Conservation (phyloP, 1,140 invertebrate species). For the Doryteuthis pealeii region DNA sequence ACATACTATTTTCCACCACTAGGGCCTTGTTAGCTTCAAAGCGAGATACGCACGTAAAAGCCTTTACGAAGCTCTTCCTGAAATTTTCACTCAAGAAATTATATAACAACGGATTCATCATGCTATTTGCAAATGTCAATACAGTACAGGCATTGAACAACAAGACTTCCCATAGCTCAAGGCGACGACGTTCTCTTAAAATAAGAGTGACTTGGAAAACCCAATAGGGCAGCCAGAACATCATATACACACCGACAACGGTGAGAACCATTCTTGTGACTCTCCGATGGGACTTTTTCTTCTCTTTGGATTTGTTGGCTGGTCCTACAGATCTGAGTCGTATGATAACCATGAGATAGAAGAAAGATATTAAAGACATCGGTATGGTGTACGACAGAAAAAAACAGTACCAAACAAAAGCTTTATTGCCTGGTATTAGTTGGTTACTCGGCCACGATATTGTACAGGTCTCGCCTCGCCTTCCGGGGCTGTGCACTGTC, state of each 20-base stretch:
- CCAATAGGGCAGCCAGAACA: constrained; percentile 97
- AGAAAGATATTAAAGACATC: constrained; percentile 83
- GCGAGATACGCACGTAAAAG: constrained; percentile 53
- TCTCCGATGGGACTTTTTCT: constrained; percentile 87
- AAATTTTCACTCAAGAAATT: constrained; percentile 79
- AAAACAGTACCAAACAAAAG: constrained; percentile 72
- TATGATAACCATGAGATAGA: constrained; percentile 89
- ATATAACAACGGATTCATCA: constrained; percentile 77
- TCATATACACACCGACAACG: constrained; percentile 90
- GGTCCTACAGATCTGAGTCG: constrained; percentile 68
- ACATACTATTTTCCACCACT: background rate
- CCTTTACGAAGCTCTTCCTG: constrained; percentile 75
- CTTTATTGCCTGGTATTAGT: constrained; percentile 34
- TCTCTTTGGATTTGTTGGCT: constrained; percentile 75
- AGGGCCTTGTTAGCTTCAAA: background rate
- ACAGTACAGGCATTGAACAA: constrained; percentile 36
- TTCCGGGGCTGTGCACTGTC: constrained; percentile 20
- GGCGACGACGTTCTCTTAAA: background rate
- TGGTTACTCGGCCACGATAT: constrained; percentile 34
- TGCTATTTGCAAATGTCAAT: constrained; percentile 61
- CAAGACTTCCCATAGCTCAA: constrained; percentile 7
- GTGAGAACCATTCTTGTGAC: constrained; percentile 91
- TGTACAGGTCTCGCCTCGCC: constrained; percentile 23
- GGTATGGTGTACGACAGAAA: constrained; percentile 89
- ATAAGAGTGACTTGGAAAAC: constrained; percentile 66